Conservation (phyloP, 2,888 invertebrate species). For the Rhabditoides inermis region DNA sequence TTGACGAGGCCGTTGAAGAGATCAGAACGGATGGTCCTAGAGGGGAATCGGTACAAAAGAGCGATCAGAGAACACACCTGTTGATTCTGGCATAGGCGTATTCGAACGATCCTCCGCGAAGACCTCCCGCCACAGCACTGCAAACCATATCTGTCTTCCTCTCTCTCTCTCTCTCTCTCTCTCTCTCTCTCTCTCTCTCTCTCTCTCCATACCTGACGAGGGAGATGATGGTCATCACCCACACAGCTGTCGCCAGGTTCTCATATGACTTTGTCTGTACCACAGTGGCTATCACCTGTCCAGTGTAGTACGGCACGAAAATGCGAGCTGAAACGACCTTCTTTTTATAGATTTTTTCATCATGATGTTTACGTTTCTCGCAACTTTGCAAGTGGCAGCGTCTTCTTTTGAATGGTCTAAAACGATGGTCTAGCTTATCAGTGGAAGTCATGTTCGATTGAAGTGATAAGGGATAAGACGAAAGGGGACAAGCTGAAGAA, state of each 20-base stretch:
- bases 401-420: no score
- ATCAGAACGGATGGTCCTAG: constrained; percentile 50
- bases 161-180: not conserved
- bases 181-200: not conserved
- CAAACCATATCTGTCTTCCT: constrained; percentile 9
- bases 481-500: no score
- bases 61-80: no score
- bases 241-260: constrained; percentile 47
- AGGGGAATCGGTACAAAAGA: no score
- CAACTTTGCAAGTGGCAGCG: no score
- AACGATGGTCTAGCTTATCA: no score
- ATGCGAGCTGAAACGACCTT: constrained; percentile 53
- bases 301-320: constrained; percentile 55
- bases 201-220: constrained; percentile 32
- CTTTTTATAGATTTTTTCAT: no score
- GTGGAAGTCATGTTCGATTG: no score
- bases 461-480: no score
- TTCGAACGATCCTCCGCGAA: constrained; percentile 53
- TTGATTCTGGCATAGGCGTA: constrained; percentile 52
- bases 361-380: no score
- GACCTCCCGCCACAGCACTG: constrained; percentile 52
- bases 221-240: constrained; percentile 48
- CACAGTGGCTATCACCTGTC: constrained; percentile 54
- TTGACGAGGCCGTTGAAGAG: constrained; percentile 52
- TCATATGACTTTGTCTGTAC: constrained; percentile 51